Percentiles rank a stretch among this genome's conserved stretches.
These are phyloP conservation scores for Eulemur coronatus DNA, from an alignment of 2,797 vertebrate genomes.

Conservation along the genomic window DNA sequence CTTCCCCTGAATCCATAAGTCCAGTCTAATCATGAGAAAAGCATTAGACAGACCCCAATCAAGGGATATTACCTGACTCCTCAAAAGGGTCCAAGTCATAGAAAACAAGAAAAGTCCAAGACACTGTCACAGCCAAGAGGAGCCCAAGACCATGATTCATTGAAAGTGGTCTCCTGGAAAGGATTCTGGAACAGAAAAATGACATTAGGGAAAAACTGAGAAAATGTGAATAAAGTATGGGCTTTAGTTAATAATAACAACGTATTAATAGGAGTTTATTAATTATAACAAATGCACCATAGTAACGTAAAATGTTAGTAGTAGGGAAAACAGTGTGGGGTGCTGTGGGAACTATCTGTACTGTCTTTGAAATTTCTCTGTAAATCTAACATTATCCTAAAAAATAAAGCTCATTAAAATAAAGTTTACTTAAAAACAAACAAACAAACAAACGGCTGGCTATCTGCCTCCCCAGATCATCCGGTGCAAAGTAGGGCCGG, in stretches of 20 bases:
- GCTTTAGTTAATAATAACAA: not conserved
- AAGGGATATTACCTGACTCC: not conserved
- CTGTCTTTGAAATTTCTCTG: not conserved
- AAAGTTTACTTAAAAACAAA: not conserved
- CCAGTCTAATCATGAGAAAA: not conserved
- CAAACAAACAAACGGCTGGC: not conserved
- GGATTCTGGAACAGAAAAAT: not conserved
- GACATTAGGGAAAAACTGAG: not conserved
- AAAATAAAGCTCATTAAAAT: not conserved
- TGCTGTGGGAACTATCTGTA: not conserved
- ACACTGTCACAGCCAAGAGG: not conserved
- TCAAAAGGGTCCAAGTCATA: not conserved
- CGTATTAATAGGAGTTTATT: not conserved
- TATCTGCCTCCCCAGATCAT: not conserved
- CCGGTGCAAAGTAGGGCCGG: not conserved
- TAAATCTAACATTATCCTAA: not conserved
- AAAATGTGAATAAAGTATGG: not conserved
- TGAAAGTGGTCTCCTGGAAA: not conserved
- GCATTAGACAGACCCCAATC: not conserved
- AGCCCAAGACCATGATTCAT: not conserved
- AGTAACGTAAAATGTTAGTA: not conserved
- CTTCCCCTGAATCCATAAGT: not conserved
- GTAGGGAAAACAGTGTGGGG: not conserved
- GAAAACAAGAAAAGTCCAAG: slow-evolving; percentile 12
- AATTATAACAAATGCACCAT: not conserved